A percentile compares a stretch with the other conserved stretches of the same genome.
Conservation (phyloP, 2,797 vertebrate genomes). For the Oreochromis grahami region DNA sequence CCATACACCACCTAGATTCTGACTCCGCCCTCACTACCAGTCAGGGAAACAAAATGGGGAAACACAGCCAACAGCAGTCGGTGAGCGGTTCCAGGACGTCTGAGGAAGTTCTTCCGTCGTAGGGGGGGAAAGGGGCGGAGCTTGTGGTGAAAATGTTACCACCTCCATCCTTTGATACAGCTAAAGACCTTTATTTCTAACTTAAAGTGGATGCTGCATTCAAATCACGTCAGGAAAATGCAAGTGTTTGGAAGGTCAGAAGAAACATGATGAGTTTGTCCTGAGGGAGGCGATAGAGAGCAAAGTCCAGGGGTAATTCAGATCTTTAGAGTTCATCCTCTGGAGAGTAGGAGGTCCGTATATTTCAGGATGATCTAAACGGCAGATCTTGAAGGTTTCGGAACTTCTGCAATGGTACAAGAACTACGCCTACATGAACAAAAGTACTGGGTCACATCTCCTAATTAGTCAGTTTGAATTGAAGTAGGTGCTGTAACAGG, state of each 20-base stretch:
- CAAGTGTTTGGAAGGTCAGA: neutral
- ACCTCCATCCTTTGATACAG: neutral
- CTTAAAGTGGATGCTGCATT: neutral
- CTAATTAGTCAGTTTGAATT: neutral
- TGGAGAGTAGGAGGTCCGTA: neutral
- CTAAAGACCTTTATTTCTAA: neutral
- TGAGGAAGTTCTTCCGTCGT: neutral
- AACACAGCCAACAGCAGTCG: neutral
- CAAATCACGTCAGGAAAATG: neutral
- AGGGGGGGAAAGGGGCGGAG: neutral
- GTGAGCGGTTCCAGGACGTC: neutral
- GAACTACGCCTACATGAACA: neutral
- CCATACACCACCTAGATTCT: neutral
- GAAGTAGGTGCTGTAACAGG: neutral
- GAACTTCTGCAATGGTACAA: neutral
- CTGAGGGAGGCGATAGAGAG: neutral
- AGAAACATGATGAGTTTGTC: neutral
- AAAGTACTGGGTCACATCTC: neutral
- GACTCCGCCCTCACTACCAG: neutral
- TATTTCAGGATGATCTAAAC: neutral
- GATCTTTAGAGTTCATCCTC: neutral
- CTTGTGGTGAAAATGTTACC: neutral
- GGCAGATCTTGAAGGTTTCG: neutral
- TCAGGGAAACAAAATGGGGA: neutral
- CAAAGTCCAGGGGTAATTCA: neutral